These are phyloP conservation scores for Accipiter badius DNA, from an alignment of 2,797 vertebrate species.

Conservation along the genomic window DNA sequence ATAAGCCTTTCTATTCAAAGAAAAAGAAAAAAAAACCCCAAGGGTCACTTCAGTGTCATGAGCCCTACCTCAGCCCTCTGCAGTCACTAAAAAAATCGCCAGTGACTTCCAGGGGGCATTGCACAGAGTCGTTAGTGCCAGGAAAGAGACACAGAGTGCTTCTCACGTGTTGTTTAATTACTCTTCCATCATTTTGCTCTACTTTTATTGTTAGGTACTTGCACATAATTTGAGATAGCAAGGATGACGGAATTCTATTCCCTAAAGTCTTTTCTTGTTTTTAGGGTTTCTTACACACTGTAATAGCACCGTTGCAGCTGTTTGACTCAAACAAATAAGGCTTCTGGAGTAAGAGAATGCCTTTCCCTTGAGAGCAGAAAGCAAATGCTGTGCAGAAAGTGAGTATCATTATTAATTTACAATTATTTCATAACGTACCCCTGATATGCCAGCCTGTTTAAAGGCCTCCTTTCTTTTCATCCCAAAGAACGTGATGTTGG, in stretches of 20 bases:
- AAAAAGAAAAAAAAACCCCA: background rate
- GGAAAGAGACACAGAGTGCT: background rate
- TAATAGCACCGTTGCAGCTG: background rate
- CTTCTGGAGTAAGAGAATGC: constrained; percentile 32
- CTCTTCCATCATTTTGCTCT: background rate
- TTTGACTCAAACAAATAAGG: background rate
- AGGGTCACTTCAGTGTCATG: background rate
- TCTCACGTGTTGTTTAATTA: fast-evolving
- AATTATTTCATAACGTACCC: constrained; percentile 11
- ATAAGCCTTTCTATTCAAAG: background rate
- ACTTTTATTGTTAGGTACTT: background rate
- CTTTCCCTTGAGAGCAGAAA: constrained; percentile 35
- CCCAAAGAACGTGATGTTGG: background rate
- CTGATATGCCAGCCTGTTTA: background rate
- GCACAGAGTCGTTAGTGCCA: background rate
- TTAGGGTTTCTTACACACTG: background rate
- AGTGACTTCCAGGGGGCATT: background rate
- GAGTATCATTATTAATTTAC: constrained; percentile 64
- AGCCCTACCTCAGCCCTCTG: background rate
- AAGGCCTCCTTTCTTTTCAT: background rate
- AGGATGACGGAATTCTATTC: background rate
- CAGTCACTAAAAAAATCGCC: background rate
- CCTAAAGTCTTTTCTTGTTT: background rate
- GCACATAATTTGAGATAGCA: background rate
- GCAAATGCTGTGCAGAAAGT: constrained; percentile 49